A percentile compares a stretch with the other conserved stretches of the same genome.
phyloP scores from a whole-genome alignment of 2,113 vertebrate genomes.

The Nothocercus julius region DNA sequence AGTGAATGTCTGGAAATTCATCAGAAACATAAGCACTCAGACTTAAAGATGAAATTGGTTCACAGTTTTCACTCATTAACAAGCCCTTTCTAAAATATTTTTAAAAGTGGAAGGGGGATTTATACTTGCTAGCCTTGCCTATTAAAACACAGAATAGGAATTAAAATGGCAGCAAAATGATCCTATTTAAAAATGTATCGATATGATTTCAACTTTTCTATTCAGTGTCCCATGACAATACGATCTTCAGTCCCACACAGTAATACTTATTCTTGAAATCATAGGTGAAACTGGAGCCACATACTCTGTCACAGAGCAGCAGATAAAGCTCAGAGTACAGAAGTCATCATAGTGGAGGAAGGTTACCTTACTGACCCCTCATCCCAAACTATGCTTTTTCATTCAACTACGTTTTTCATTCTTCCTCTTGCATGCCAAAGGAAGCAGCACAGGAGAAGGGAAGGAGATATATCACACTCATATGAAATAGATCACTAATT shows the following conservation, averaged over 20 bases:
- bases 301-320: constrained; percentile 18
- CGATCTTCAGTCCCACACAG: constrained; percentile 1
- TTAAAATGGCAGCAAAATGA: not conserved
- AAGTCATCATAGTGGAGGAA: not conserved
- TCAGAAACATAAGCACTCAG: not conserved
- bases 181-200: not conserved
- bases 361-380: not conserved
- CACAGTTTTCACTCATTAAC: not conserved
- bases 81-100: not conserved
- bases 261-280: constrained; percentile 5
- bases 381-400: not conserved
- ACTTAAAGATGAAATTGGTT: not conserved
- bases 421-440: not conserved
- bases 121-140: not conserved
- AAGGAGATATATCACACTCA: not conserved
- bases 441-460: not conserved
- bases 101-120: not conserved
- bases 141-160: not conserved
- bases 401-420: not conserved
- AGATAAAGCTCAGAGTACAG: not conserved
- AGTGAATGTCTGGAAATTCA: not conserved
- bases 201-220: not conserved
- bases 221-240: not conserved
- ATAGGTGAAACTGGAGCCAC: not conserved
- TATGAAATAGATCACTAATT: not conserved